Evolutionary conservation across 2,113 vertebrate species (phyloP).

Genomic region (Mohoua ochrocephala): DNA sequence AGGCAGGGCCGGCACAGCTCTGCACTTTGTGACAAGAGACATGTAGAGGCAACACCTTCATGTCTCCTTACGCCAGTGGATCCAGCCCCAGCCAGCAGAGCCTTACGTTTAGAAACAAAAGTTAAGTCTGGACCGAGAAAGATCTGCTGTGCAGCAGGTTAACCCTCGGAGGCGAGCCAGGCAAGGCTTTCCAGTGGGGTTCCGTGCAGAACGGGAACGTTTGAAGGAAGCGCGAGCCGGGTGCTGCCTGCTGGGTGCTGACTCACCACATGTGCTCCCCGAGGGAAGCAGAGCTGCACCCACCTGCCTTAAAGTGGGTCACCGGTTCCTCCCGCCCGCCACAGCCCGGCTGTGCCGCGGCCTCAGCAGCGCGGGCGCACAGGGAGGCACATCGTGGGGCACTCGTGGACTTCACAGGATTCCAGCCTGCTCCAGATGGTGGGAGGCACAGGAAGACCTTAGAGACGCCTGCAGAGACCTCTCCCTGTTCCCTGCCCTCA

Average conservation of each 20-base stretch:
- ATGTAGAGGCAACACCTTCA: background rate
- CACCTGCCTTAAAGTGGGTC: background rate
- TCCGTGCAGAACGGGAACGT: accelerated
- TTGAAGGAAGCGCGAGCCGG: accelerated
- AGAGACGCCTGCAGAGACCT: background rate
- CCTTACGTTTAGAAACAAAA: background rate
- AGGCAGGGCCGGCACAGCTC: background rate
- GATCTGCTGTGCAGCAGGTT: background rate
- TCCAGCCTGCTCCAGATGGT: accelerated
- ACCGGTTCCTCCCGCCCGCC: accelerated
- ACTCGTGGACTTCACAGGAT: accelerated
- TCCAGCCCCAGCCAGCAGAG: background rate
- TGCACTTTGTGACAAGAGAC: background rate
- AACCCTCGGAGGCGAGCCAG: background rate
- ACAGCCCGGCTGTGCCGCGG: accelerated
- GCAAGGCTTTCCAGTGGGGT: background rate
- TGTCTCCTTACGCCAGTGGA: background rate
- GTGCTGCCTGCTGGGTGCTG: background rate
- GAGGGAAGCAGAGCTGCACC: background rate
- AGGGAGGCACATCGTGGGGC: background rate
- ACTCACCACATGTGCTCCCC: background rate
- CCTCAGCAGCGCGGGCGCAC: accelerated
- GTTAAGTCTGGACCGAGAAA: background rate
- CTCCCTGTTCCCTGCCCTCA: background rate
- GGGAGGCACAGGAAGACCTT: background rate